Base-by-base conservation (phyloP, 92 coral and sea anemone species). In the Paramuricea clavata region DNA sequence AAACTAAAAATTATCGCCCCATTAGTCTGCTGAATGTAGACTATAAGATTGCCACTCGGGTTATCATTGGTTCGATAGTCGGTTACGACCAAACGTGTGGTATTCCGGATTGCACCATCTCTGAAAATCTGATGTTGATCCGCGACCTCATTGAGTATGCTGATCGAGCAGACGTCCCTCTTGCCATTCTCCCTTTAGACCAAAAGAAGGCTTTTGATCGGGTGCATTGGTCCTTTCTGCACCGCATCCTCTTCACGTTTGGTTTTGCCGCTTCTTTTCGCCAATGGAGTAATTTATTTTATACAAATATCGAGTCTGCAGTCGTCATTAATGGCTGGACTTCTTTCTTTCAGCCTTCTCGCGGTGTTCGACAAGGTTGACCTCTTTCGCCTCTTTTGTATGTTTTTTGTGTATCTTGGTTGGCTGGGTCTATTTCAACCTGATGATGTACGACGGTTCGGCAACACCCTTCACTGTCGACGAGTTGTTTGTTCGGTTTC, bases 21-120 rank as follows among this genome's bases (percentile, higher is more conserved):
- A 79, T 79, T 0, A 79, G 84, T 60, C 71, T 79, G 22, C 84
- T 79, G 2, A 79, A 79, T 43, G 47, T 59, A 16, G 71, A 79
- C 49, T 79, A 56, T n/a, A 79, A 79, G 52, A 79, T 64, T 5
- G 62, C 62, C 8, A 54, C 62, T 2, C 16, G 62, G 4, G 62
- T 23, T 21, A 19, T 54, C 12, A 32, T 31, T 4, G 73, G 71
- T n/a, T 34, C 43, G 0, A 62, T 79, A 2, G 73, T 79, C 2
- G 60, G 47, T 36, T 42, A 73, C 5, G 84, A 79, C 31, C 84
- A 79, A 30, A 79, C 62, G 62, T 54, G 62, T 54, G 62, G 62
- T 21, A 21, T 54, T 13, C 62, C 62, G 11, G 62, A 23, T 10
- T 23, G 62, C 22, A 54, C 62, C 25, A 54, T 54, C 26, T 54